phyloP scores from a whole-genome alignment of 53 echinoderm and acorn worm species.

The Holothuria leucospilota region DNA sequence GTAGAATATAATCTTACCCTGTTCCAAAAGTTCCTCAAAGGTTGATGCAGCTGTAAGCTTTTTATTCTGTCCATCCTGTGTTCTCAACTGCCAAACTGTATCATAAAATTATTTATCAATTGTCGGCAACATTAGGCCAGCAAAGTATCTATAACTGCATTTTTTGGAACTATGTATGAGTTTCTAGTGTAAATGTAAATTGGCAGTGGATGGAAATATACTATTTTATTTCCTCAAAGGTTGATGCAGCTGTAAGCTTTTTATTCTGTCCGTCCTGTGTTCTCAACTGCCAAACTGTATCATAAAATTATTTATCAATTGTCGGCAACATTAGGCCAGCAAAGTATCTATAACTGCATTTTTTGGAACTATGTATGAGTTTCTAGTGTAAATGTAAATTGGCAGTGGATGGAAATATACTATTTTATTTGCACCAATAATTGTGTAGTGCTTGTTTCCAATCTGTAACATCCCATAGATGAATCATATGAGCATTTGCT shows the following conservation, averaged over 20 bases:
- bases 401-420: not conserved
- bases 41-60: not conserved
- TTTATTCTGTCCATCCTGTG: not conserved
- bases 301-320: not conserved
- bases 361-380: not conserved
- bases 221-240: slow-evolving; percentile 9
- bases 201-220: not conserved
- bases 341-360: too few relatives aligned
- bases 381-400: not conserved
- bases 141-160: too few relatives aligned
- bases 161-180: too few relatives aligned
- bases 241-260: not conserved
- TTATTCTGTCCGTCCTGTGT: not conserved
- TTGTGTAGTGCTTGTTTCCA: not conserved
- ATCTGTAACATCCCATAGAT: not conserved
- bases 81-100: slow-evolving; percentile 6
- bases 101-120: not conserved
- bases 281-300: slow-evolving; percentile 2
- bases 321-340: too few relatives aligned
- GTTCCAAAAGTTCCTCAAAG: slow-evolving; percentile 13
- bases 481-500: slow-evolving; percentile 1
- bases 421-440: not conserved
- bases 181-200: not conserved
- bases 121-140: too few relatives aligned
- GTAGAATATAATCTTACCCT: not conserved